phyloP scores from a whole-genome alignment of 2,113 vertebrate genomes.

The Sminthopsis crassicaudata region DNA sequence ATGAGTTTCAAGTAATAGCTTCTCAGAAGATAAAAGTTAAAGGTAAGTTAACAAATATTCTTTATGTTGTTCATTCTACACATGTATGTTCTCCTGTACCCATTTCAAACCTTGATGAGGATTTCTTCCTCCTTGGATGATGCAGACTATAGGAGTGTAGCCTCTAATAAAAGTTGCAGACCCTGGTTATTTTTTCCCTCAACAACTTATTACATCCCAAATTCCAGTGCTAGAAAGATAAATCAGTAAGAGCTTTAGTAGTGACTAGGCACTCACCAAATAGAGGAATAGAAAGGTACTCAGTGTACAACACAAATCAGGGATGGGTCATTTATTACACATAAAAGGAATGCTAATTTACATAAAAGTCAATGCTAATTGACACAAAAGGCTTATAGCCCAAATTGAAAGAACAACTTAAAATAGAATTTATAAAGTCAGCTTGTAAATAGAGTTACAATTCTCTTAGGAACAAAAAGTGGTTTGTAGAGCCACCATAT shows the following conservation, averaged over 20 bases:
- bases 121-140: background rate
- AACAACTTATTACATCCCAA: background rate
- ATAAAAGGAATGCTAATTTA: no score
- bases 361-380: background rate
- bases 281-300: background rate
- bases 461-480: background rate
- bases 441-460: background rate
- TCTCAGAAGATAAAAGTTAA: background rate
- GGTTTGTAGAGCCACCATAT: constrained; percentile 20
- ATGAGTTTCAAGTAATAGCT: background rate
- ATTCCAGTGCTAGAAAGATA: background rate
- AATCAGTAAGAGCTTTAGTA: background rate
- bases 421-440: background rate
- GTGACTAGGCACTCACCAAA: background rate
- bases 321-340: background rate
- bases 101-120: background rate
- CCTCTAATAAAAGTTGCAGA: background rate
- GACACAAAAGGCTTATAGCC: background rate
- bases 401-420: background rate
- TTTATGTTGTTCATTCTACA: background rate
- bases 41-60: background rate
- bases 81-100: background rate
- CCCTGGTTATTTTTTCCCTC: background rate
- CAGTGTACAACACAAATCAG: background rate
- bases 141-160: background rate